Percentiles rank a stretch among this genome's conserved stretches.
phyloP scores from a whole-genome alignment of 35 echinoderm and acorn worm genomes.

The Hemicentrotus pulcherrimus region DNA sequence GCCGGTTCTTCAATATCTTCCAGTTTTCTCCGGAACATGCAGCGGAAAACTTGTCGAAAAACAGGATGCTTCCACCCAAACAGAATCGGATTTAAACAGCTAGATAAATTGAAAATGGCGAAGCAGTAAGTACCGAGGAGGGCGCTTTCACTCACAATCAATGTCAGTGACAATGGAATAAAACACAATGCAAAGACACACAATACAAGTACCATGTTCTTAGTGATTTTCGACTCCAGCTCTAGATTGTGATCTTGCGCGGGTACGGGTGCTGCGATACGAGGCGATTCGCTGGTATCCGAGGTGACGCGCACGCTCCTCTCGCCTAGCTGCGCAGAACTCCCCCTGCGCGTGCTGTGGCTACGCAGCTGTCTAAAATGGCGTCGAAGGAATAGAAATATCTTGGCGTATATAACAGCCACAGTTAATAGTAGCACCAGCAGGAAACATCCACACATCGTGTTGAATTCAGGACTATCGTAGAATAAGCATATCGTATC shows the following conservation, averaged over 20 bases:
- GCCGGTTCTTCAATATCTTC: constrained; percentile 9
- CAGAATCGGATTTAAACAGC: neutral
- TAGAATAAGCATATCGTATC: constrained; percentile 32
- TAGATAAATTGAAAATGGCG: neutral
- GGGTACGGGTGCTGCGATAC: neutral
- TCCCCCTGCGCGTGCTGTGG: neutral
- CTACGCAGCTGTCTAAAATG: constrained; percentile 42
- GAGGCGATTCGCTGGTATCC: neutral
- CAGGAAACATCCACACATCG: neutral
- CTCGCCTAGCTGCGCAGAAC: neutral
- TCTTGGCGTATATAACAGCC: neutral
- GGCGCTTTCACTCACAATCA: neutral
- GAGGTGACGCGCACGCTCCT: neutral
- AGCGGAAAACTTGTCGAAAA: constrained; percentile 24
- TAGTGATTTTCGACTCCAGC: constrained; percentile 24
- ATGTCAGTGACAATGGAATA: neutral
- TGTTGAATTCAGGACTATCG: neutral
- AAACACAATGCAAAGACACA: neutral
- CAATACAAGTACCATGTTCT: constrained; percentile 29
- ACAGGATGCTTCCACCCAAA: constrained; percentile 48
- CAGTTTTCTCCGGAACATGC: neutral
- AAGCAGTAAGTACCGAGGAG: constrained; percentile 9
- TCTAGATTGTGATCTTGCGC: neutral
- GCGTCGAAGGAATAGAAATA: neutral
- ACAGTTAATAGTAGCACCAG: neutral